These are phyloP conservation scores for Sceloporus tristichus DNA, from an alignment of 2,113 vertebrate species.

Conservation along the genomic window DNA sequence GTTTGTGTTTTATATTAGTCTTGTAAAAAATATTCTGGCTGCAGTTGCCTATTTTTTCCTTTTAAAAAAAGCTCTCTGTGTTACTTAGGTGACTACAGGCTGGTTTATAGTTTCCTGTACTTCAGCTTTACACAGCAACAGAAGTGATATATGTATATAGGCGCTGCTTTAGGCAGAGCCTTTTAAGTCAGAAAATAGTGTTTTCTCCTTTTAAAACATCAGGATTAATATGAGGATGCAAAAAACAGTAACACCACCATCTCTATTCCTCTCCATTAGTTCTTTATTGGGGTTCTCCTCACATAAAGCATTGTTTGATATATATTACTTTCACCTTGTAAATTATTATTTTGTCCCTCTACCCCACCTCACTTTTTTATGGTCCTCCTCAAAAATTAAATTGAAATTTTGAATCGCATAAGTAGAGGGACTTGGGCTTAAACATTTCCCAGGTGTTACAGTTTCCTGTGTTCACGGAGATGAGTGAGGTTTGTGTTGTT, in stretches of 20 bases:
- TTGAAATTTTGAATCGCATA: neutral
- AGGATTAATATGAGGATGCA: constrained; percentile 56
- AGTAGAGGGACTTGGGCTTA: neutral
- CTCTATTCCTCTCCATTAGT: constrained; percentile 37
- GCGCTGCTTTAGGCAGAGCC: constrained; percentile 60
- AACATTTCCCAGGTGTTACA: neutral
- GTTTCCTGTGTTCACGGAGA: neutral
- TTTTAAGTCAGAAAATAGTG: constrained; percentile 58
- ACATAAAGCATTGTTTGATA: constrained; percentile 66
- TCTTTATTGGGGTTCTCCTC: constrained; percentile 65
- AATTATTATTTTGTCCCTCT: constrained; percentile 41
- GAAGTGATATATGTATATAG: constrained; percentile 37
- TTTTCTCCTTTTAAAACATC: constrained; percentile 68
- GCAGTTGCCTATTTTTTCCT: constrained; percentile 5
- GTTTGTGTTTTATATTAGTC: constrained; percentile 14
- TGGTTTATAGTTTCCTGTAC: constrained; percentile 60
- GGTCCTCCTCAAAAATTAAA: neutral
- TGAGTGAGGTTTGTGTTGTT: neutral
- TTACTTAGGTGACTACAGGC: constrained; percentile 50
- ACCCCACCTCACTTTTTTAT: neutral
- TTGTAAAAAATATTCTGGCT: constrained; percentile 33
- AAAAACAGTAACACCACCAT: constrained; percentile 51
- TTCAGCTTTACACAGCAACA: constrained; percentile 10
- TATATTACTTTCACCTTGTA: constrained; percentile 66
- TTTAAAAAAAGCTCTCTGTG: constrained; percentile 49